Evolutionary conservation across 2,797 vertebrate genomes (phyloP), one percentile per base, ranked within the genome.

Genomic region (Sitta carolinensis): DNA sequence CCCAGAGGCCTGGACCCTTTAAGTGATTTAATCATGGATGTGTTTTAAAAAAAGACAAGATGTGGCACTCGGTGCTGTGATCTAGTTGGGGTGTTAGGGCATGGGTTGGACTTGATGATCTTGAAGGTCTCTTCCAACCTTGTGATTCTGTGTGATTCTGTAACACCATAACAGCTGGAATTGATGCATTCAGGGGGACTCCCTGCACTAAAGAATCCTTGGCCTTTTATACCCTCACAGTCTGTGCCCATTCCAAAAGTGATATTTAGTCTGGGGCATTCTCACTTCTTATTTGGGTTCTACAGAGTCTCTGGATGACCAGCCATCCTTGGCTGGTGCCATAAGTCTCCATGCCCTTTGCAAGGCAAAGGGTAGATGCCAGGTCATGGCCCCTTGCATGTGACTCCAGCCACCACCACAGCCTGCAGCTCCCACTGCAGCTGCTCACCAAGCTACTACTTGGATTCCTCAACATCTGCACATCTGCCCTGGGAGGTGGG

Each of bases 211-310:
- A 29, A 16, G 70, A 43, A 20, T 50, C 32, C 27, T 11, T 7
- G 10, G 50, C 27, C 20, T 57, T 69, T 55, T 43, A 26, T 57
- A 29, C 11, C 32, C 57, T 50, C 62, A 9, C 22, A 30, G 7
- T 25, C 43, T 63, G 7, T 30, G 16, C 22, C 36, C 0, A 0
- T 76, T 69, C 50, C 23, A 18, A 3, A 50, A 0, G 3, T n/a
- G 48, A 2, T 55, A 15, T 25, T 50, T 55, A 43, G 20, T 29
- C 50, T 69, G 50, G 20, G 32, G 3, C 38, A 27, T 75, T 50
- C 86, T 50, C 1, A 0, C 16, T 43, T 9, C 38, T 36, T 29
- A 13, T 76, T n/a, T 82, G 32, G 32, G 6, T 38, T 43, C 36
- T 15, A 1, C 16, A 23, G 50, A 43, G 32, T 25, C 23, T 69